Base-by-base conservation (phyloP, 2,113 vertebrate species). In the Oreochromis spilurus region DNA sequence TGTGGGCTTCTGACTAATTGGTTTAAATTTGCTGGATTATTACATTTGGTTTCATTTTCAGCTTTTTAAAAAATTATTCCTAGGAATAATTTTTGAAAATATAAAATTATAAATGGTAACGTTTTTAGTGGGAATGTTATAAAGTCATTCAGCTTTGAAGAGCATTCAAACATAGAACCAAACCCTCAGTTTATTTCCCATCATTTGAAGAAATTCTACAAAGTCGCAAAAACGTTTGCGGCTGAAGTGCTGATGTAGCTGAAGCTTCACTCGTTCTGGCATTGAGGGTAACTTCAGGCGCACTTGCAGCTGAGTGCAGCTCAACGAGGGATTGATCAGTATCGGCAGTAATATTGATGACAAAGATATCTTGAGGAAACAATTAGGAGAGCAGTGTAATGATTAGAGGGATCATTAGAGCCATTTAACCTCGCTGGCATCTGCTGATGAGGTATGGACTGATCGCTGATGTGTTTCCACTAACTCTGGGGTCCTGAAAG, bases 281-380 rank as follows among this genome's bases (percentile, higher is more conserved):
- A 17, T 53, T 1, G 7, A 50, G 78, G 45, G 60, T 50, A 29
- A 4, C 82, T 83, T 54, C 77, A 26, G 62, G 81, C 31, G 11
- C 70, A 16, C 48, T 48, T 4, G 40, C 85, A 78, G 83, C 43
- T 10, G 40, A 60, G 72, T 54, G 26, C 50, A 55, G 82, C 54
- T 45, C 52, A 9, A 19, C 3, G 5, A 70, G 52, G 48, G 29
- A 88, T 87, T 55, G 89, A 94, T 92, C 82, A 36, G 52, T 43
- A 94, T 94, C 52, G 91, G 60, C 84, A 54, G 84, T 6, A 7
- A 85, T 88, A 94, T 90, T 72, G 93, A 93, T 67, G 89, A 58
- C 62, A 79, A 36, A 85, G 84, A 93, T 88, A 89, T 89, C 52
- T 87, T 70, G 84, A 91, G 91, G 91, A 93, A 92, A 91, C 91